Evolutionary conservation across 2,888 invertebrate genomes (phyloP).

Genomic region (Linnaemya tessellans): DNA sequence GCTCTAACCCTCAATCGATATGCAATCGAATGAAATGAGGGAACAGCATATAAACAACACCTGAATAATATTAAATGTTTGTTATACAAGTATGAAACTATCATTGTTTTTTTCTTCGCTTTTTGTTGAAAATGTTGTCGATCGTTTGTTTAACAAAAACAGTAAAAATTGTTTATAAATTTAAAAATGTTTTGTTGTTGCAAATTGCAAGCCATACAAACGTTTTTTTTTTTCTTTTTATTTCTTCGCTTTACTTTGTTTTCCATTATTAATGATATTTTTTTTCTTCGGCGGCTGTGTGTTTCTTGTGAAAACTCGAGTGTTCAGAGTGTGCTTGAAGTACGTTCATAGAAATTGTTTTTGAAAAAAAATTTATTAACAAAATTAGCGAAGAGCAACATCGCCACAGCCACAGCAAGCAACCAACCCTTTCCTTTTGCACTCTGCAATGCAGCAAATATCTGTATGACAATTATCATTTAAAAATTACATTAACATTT

Average conservation of each 20-base stretch:
- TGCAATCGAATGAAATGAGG: slow-evolving; percentile 63
- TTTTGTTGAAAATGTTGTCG: slow-evolving; percentile 62
- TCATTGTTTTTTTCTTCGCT: slow-evolving; percentile 24
- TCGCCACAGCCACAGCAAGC: neutral
- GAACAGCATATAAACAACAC: slow-evolving; percentile 58
- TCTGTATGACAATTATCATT: slow-evolving; percentile 17
- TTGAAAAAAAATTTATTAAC: slow-evolving; percentile 22
- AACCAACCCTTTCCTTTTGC: slow-evolving; percentile 12
- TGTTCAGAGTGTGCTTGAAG: slow-evolving; percentile 75
- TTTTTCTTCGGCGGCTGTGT: slow-evolving; percentile 18
- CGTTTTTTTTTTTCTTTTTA: slow-evolving; percentile 48
- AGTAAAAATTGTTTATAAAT: slow-evolving; percentile 58
- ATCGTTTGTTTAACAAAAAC: slow-evolving; percentile 69
- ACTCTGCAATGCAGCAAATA: neutral
- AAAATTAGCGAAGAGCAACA: slow-evolving; percentile 26
- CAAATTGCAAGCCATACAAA: slow-evolving; percentile 71
- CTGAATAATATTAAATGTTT: slow-evolving; percentile 72
- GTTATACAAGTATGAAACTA: slow-evolving; percentile 61
- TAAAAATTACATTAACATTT: neutral
- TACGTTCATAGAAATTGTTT: slow-evolving; percentile 72
- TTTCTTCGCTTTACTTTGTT: slow-evolving; percentile 43
- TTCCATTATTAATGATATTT: slow-evolving; percentile 39
- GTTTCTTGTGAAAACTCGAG: slow-evolving; percentile 66
- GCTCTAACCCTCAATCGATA: slow-evolving; percentile 46
- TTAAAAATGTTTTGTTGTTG: slow-evolving; percentile 58